Conservation (phyloP, 2,113 vertebrate species). For the Corydoras maculifer region DNA sequence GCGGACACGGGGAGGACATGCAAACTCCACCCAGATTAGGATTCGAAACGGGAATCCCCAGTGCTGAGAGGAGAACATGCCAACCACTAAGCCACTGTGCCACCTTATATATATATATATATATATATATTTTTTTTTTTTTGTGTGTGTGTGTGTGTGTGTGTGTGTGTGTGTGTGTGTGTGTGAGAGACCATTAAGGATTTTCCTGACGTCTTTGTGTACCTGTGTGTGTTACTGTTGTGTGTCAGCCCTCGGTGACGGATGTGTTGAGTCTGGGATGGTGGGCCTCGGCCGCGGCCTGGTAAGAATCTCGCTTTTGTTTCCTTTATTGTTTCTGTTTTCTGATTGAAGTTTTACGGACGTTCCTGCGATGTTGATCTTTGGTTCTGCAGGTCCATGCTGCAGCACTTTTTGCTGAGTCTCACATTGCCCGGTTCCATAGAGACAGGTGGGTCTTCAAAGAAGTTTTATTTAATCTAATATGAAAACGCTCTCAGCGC, state of each 20-base stretch:
- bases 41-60: too few species aligned
- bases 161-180: neutral
- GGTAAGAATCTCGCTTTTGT: constrained; percentile 67
- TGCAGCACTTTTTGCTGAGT: constrained; percentile 85
- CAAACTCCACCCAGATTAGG: too few species aligned
- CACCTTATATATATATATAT: too few species aligned
- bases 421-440: constrained; percentile 80
- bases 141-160: too few species aligned
- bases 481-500: too few species aligned
- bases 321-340: constrained; percentile 8
- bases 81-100: too few species aligned
- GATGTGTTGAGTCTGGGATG: constrained; percentile 90
- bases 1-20: too few species aligned
- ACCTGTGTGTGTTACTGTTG: neutral
- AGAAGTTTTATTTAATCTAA: too few species aligned
- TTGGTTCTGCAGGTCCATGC: constrained; percentile 74
- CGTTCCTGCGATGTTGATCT: neutral
- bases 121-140: too few species aligned
- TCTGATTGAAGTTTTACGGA: neutral
- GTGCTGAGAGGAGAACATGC: too few species aligned
- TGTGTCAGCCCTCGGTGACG: constrained; percentile 81
- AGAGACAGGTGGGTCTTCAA: constrained; percentile 76
- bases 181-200: neutral
- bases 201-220: neutral
- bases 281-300: constrained; percentile 93